Evolutionary conservation across 2,888 invertebrate species (phyloP), one percentile per base, ranked within the genome.

Genomic region (Dryocosmus kuriphilus): DNA sequence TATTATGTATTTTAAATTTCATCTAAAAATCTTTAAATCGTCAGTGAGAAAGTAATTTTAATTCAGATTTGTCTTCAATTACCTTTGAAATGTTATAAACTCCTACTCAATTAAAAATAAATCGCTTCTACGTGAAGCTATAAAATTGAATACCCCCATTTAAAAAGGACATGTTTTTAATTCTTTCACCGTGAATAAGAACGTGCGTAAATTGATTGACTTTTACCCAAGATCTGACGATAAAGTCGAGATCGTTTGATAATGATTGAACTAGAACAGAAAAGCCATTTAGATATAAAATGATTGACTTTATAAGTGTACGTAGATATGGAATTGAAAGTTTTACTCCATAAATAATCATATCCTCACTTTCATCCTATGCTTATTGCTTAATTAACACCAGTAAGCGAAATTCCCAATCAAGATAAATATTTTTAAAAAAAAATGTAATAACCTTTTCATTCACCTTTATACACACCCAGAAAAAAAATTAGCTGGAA

Each of bases 301-400:
- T 67, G 41, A 67, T 46, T 41, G 65, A 41, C 65, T 63, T 67
- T 8, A 27, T 8, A 27, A 67, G 65, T 41, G 65, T 24, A 67
- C 14, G 9, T 46, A 19, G 24, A 65, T 41, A n/a, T 32, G 65
- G 14, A 65, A 65, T 65, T 65, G 65, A 65, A 65, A 65, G 65
- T 65, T 65, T 41, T 41, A 38, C 24, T 67, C 24, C 27, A 27
- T 19, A 24, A 41, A 27, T 67, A 24, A 1, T 41, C 41, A 41
- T 67, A 46, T 67, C 41, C 24, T 67, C 67, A 67, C 67, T 67
- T 67, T 67, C 67, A 46, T 46, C 19, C 41, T 46, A 16, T 67
- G 35, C 22, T 14, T 46, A n/a, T 7, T 67, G 35, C 22, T 14
- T 46, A n/a, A 57, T 57, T 11, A 57, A 22, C 22, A 9, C 1